phyloP scores from a whole-genome alignment of 2,113 vertebrate species.

The Mesoclemmys tuberculata region DNA sequence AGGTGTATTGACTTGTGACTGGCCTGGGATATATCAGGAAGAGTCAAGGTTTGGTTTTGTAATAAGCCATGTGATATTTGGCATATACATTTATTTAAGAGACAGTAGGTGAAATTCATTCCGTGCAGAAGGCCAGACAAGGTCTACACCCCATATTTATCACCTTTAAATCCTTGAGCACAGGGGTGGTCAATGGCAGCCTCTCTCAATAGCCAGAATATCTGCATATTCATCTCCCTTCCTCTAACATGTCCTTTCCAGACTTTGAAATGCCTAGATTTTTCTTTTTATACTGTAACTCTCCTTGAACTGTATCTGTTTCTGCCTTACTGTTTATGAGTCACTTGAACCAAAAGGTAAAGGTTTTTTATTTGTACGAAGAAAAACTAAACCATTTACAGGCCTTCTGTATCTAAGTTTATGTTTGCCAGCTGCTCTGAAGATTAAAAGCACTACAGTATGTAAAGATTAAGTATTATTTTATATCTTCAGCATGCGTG shows the following conservation, averaged over 20 bases:
- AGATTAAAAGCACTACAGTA: constrained; percentile 17
- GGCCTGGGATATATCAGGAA: not conserved
- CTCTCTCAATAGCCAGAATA: not conserved
- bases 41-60: not conserved
- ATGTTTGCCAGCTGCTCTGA: constrained; percentile 32
- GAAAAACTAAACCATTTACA: constrained; percentile 8
- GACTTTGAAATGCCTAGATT: constrained; percentile 29
- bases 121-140: not conserved
- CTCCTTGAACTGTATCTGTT: constrained; percentile 26
- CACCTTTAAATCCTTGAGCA: constrained; percentile 23
- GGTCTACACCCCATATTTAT: constrained; percentile 4
- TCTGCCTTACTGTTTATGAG: not conserved
- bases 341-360: constrained; percentile 12
- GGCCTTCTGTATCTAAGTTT: not conserved
- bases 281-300: not conserved
- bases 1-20: not conserved
- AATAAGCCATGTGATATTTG: not conserved
- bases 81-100: constrained; percentile 16
- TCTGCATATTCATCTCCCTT: constrained; percentile 22
- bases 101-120: not conserved
- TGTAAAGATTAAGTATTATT: constrained; percentile 46
- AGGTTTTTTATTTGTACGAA: not conserved
- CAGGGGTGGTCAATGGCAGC: not conserved
- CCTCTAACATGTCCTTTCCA: constrained; percentile 33
- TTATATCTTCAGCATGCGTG: constrained; percentile 54